phyloP scores from a whole-genome alignment of 2,888 invertebrate genomes.

The Drosophila borealis region DNA sequence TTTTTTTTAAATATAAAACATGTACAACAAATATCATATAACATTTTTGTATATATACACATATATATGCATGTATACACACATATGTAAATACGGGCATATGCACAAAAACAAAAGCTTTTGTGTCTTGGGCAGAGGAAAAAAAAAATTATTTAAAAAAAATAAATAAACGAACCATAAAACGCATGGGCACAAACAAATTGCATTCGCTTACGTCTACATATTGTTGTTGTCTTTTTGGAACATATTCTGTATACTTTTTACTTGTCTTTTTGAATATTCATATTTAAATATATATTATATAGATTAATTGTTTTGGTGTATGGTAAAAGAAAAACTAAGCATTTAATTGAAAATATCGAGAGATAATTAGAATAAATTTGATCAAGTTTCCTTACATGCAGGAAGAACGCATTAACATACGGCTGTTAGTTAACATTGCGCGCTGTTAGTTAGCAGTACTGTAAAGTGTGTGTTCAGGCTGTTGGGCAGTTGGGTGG shows the following conservation, averaged over 20 bases:
- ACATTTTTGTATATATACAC: slow-evolving; percentile 51
- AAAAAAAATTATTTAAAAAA: slow-evolving; percentile 13
- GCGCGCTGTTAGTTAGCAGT: slow-evolving; percentile 58
- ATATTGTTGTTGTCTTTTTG: slow-evolving; percentile 33
- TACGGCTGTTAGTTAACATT: slow-evolving; percentile 61
- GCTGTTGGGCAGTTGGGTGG: slow-evolving; percentile 1
- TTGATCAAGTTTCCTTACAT: slow-evolving; percentile 54
- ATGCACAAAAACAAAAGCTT: slow-evolving; percentile 49
- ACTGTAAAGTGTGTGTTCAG: slow-evolving; percentile 37
- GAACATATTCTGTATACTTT: slow-evolving; percentile 25
- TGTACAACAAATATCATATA: slow-evolving; percentile 69
- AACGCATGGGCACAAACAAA: slow-evolving; percentile 47
- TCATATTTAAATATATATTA: slow-evolving; percentile 1
- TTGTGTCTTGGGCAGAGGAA: slow-evolving; percentile 41
- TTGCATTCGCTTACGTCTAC: slow-evolving; percentile 44
- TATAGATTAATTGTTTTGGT: slow-evolving; percentile 9
- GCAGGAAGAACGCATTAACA: slow-evolving; percentile 33
- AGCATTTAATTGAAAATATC: slow-evolving; percentile 14
- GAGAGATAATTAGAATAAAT: slow-evolving; percentile 9
- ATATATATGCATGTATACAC: slow-evolving; percentile 56
- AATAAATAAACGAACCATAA: slow-evolving; percentile 52
- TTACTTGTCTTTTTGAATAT: slow-evolving; percentile 5
- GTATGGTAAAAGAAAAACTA: slow-evolving; percentile 50
- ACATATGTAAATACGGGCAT: slow-evolving; percentile 51
- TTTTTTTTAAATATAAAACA: slow-evolving; percentile 56